A percentile compares a stretch with the other conserved stretches of the same genome.
Conservation (phyloP, 2,113 vertebrate species). For the Callocephalon fimbriatum region DNA sequence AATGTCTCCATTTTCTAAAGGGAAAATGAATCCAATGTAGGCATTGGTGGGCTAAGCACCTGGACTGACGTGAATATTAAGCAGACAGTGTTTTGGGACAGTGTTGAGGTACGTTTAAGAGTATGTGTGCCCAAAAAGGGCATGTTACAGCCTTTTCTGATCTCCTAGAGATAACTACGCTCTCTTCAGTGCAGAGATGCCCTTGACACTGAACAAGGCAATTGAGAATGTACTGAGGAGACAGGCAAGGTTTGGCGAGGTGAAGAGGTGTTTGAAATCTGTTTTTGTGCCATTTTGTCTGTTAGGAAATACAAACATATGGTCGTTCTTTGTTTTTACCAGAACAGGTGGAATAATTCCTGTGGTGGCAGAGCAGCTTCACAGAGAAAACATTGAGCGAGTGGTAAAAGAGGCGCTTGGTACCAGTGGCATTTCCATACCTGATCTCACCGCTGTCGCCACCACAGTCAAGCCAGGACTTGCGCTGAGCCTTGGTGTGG, state of each 20-base stretch:
- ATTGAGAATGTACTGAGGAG: neutral
- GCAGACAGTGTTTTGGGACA: neutral
- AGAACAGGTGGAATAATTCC: slow-evolving; percentile 95
- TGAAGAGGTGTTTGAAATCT: neutral
- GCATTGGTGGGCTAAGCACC: neutral
- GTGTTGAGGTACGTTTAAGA: neutral
- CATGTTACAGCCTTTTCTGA: neutral
- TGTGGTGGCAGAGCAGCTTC: slow-evolving; percentile 88
- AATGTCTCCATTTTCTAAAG: neutral
- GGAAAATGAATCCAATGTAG: neutral
- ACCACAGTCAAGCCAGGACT: slow-evolving; percentile 92
- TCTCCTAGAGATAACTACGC: neutral
- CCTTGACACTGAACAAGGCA: neutral
- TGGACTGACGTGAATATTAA: neutral
- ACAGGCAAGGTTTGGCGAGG: neutral
- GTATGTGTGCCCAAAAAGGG: neutral
- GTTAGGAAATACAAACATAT: neutral
- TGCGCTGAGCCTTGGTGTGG: slow-evolving; percentile 85
- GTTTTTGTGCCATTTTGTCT: neutral
- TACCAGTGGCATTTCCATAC: slow-evolving; percentile 73
- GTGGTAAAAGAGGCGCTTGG: slow-evolving; percentile 87
- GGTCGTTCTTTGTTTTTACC: neutral
- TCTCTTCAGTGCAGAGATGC: neutral
- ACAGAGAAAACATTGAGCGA: slow-evolving; percentile 85
- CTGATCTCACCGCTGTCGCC: slow-evolving; percentile 86